Base-by-base conservation (phyloP, 2,797 vertebrate species). In the Enteromius trimaculatus region DNA sequence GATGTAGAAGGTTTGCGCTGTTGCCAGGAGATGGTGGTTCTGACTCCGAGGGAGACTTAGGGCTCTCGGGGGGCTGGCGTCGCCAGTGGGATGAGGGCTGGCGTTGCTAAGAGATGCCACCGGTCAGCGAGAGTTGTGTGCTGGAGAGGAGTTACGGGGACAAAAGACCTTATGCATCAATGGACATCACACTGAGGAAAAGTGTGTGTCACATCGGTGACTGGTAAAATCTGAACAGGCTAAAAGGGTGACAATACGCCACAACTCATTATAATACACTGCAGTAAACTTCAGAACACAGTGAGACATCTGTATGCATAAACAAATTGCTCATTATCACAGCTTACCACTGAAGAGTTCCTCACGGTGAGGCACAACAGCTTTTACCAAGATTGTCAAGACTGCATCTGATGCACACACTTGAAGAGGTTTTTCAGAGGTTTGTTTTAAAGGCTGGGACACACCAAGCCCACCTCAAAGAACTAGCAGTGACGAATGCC, bases 11-110 rank as follows among this genome's bases (percentile, higher is more conserved):
- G 88, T 89, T 90, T 79, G 69, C 84, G 84, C 88, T 88, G 90
- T 92, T 90, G 89, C 91, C 87, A 90, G 82, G 62, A 88, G 90
- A 89, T 88, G 88, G 86, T 89, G 84, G 87, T 72, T 79, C 31
- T 42, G 72, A 87, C 85, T 84, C 88, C 53, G 78, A 85, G 72
- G 53, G 81, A 88, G 86, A 79, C 82, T 84, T 51, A 34, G 77
- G 83, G 84, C 85, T 90, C 80, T 87, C 74, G 26, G 70, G 69
- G 86, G 80, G 72, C 78, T 79, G 76, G 85, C 72, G 88, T 87
- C 85, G 70, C 87, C 76, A 79, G 26, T 82, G 83, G 88, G 85
- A 87, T 49, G 80, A 39, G 80, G 82, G 71, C 87, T 86, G 76
- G 82, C 49, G 81, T 85, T 53, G 21, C 86, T 88, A 87, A 87